phyloP scores from a whole-genome alignment of 2,888 invertebrate species.

The Entomobrya multifasciata region DNA sequence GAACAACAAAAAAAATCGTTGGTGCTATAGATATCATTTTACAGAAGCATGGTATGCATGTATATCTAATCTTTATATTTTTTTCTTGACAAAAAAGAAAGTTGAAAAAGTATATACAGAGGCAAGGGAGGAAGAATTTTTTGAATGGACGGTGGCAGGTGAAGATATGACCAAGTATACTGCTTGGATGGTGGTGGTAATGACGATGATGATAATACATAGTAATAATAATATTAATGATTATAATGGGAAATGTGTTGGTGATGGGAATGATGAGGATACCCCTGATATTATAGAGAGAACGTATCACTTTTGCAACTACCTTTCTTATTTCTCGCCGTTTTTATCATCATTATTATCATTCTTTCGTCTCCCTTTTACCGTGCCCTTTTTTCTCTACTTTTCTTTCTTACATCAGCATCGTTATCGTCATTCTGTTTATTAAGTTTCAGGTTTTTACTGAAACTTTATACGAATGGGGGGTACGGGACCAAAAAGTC shows the following conservation, averaged over 20 bases:
- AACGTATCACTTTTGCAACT: constrained; percentile 37
- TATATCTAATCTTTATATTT: constrained; percentile 37
- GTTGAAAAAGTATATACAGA: constrained; percentile 19
- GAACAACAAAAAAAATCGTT: constrained; percentile 22
- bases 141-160: background rate
- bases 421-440: background rate
- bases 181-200: background rate
- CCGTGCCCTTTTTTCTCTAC: constrained; percentile 19
- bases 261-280: constrained; percentile 36
- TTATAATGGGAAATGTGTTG: constrained; percentile 51
- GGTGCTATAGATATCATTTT: too few relatives aligned
- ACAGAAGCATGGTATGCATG: background rate
- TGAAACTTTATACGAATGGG: too few relatives aligned
- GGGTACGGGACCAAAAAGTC: background rate
- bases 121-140: background rate
- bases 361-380: too few relatives aligned
- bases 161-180: constrained; percentile 33
- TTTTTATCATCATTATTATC: constrained; percentile 18
- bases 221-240: constrained; percentile 47
- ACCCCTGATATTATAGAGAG: background rate
- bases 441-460: too few relatives aligned
- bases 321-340: background rate
- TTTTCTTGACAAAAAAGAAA: constrained; percentile 41
- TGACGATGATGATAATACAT: constrained; percentile 28
- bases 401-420: constrained; percentile 23